Percentiles rank a stretch among this genome's conserved stretches.
phyloP scores from a whole-genome alignment of 2,797 vertebrate species.

The Knipowitschia caucasica region DNA sequence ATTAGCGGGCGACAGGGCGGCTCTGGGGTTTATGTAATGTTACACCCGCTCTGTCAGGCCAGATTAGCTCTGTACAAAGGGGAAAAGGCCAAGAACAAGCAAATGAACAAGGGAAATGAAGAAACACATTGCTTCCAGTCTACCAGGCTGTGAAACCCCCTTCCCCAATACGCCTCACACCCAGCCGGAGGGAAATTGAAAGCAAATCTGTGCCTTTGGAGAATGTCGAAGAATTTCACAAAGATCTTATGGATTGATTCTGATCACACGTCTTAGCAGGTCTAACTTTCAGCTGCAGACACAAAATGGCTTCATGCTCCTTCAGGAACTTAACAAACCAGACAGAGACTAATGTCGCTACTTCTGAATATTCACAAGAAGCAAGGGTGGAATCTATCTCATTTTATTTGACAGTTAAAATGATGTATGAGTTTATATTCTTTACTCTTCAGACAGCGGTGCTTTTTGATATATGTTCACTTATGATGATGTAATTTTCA shows the following conservation, averaged over 20 bases:
- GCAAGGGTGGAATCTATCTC: background rate
- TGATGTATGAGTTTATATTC: background rate
- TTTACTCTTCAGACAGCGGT: background rate
- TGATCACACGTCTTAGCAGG: background rate
- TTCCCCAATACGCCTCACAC: constrained; percentile 21
- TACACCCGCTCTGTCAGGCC: constrained; percentile 64
- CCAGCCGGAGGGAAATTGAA: constrained; percentile 19
- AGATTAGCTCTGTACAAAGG: constrained; percentile 53
- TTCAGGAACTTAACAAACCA: background rate
- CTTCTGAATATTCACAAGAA: background rate
- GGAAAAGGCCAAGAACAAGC: constrained; percentile 49
- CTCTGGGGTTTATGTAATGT: constrained; percentile 63
- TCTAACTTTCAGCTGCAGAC: constrained; percentile 1
- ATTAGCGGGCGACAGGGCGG: constrained; percentile 49
- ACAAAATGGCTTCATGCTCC: constrained; percentile 1
- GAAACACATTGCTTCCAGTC: constrained; percentile 34
- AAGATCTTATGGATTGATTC: constrained; percentile 1
- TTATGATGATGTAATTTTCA: no score
- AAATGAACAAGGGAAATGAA: constrained; percentile 54
- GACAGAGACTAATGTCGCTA: constrained; percentile 2
- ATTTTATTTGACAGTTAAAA: background rate
- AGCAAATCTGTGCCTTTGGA: constrained; percentile 15
- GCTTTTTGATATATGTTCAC: background rate
- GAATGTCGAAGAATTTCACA: background rate
- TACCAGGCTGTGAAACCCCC: constrained; percentile 41